Percentiles rank a stretch among this genome's conserved stretches.
These are phyloP conservation scores for Drosophila infuscata DNA, from an alignment of 2,888 invertebrate species.

Conservation along the genomic window DNA sequence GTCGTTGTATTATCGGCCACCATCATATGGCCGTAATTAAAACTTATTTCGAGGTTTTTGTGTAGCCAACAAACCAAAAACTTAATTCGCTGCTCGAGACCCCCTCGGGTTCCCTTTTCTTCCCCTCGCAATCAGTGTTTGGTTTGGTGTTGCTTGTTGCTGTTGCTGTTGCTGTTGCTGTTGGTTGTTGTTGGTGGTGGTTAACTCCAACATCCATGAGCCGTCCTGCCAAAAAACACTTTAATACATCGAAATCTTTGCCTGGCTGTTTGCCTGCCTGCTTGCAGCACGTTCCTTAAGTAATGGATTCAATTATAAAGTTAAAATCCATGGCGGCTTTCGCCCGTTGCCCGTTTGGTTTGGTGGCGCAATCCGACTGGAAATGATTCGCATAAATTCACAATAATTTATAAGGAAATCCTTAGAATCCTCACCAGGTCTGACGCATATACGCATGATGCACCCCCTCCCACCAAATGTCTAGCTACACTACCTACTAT, in stretches of 20 bases:
- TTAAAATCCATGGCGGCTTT: slow-evolving; percentile 77
- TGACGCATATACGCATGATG: slow-evolving; percentile 28
- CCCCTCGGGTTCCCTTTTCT: not conserved
- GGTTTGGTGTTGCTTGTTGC: slow-evolving; percentile 14
- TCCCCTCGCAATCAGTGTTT: slow-evolving; percentile 41
- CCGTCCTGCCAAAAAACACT: slow-evolving; percentile 56
- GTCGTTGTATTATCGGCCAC: slow-evolving; percentile 73
- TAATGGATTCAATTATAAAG: slow-evolving; percentile 80
- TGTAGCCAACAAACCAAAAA: slow-evolving; percentile 78
- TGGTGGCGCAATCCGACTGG: slow-evolving; percentile 70
- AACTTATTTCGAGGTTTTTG: slow-evolving; percentile 78
- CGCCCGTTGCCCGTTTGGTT: slow-evolving; percentile 35
- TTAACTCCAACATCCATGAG: slow-evolving; percentile 30
- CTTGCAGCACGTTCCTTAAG: slow-evolving; percentile 74
- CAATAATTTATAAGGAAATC: slow-evolving; percentile 81
- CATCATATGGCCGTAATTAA: slow-evolving; percentile 81
- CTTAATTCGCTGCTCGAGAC: slow-evolving; percentile 61
- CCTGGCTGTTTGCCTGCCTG: slow-evolving; percentile 39
- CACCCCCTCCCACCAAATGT: not conserved
- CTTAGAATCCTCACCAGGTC: slow-evolving; percentile 57
- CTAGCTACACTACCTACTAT: slow-evolving; percentile 9
- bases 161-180: slow-evolving; percentile 8
- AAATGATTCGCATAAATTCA: slow-evolving; percentile 82
- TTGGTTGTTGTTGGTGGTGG: slow-evolving; percentile 23
- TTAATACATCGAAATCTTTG: slow-evolving; percentile 79